phyloP scores from a whole-genome alignment of 2,888 invertebrate genomes.

The Drosophila monieri region DNA sequence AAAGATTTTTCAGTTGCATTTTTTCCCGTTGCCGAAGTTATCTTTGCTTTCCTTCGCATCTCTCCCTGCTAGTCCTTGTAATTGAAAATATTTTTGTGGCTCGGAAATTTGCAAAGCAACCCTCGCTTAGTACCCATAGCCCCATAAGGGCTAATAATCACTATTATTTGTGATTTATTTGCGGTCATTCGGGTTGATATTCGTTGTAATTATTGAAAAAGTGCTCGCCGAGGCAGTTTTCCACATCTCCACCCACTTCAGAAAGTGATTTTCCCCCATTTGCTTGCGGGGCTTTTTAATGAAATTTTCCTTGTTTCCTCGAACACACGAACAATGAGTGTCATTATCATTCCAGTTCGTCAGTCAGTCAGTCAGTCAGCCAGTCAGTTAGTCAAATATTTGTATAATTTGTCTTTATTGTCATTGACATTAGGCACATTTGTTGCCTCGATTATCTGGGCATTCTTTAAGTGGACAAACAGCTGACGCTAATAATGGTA shows the following conservation, averaged over 20 bases:
- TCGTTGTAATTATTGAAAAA: conserved; percentile 46
- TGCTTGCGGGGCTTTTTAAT: conserved; percentile 37
- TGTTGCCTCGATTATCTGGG: conserved; percentile 71
- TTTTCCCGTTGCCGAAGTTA: conserved; percentile 22
- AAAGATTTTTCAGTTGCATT: conserved; percentile 55
- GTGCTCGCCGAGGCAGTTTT: conserved; percentile 24
- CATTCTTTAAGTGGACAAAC: conserved; percentile 72
- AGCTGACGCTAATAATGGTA: conserved; percentile 65
- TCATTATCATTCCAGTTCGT: conserved; percentile 57
- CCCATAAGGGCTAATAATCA: conserved; percentile 36
- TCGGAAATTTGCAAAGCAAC: conserved; percentile 16
- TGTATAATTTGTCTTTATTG: conserved; percentile 73
- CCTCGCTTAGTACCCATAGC: conserved; percentile 4
- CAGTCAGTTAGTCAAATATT: conserved; percentile 56
- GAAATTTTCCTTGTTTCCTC: conserved; percentile 41
- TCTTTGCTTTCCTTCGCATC: conserved; percentile 12
- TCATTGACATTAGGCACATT: conserved; percentile 73
- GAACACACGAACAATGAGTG: conserved; percentile 39
- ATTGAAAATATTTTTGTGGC: conserved; percentile 48
- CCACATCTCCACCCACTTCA: conserved; percentile 15
- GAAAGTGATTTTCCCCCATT: conserved; percentile 23
- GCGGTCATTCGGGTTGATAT: conserved; percentile 34
- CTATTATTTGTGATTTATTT: conserved; percentile 44
- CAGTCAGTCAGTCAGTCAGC: background rate
- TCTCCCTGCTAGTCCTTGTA: conserved; percentile 25